Conservation (phyloP, 1,140 invertebrate genomes). For the Lordiphosa mommai region DNA sequence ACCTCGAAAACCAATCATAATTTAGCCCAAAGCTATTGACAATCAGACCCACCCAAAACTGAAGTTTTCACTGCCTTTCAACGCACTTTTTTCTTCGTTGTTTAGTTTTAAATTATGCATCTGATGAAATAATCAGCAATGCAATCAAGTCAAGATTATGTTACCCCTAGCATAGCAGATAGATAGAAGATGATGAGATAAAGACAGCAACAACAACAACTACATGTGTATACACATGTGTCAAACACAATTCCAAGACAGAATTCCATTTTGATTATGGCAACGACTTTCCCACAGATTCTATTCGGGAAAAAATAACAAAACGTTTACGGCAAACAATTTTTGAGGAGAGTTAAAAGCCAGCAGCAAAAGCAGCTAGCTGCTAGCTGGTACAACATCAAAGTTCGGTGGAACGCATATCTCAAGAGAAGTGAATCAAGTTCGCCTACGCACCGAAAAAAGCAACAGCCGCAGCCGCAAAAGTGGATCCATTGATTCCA, state of each 20-base stretch:
- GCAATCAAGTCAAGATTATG: conserved; percentile 53
- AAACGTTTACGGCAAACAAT: conserved; percentile 61
- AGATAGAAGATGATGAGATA: conserved; percentile 30
- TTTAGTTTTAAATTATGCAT: conserved; percentile 70
- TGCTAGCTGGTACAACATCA: conserved; percentile 64
- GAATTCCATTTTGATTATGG: conserved; percentile 70
- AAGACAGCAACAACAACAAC: conserved; percentile 36
- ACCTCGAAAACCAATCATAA: conserved; percentile 53
- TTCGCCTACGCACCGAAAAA: conserved; percentile 68
- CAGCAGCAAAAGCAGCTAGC: conserved; percentile 6
- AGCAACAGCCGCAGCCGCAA: conserved; percentile 47
- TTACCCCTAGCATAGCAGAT: too few species aligned
- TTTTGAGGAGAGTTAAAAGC: conserved; percentile 35
- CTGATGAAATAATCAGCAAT: conserved; percentile 72
- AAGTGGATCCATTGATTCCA: conserved; percentile 76
- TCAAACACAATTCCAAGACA: conserved; percentile 57
- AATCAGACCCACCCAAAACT: conserved; percentile 15
- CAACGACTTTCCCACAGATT: conserved; percentile 74
- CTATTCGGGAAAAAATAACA: conserved; percentile 33
- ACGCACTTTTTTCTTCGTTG: conserved; percentile 41
- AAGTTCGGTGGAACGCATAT: conserved; percentile 76
- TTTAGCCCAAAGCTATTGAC: conserved; percentile 35
- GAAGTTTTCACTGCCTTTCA: conserved; percentile 43
- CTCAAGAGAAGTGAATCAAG: conserved; percentile 63
- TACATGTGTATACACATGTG: conserved; percentile 61